Evolutionary conservation across 2,113 vertebrate genomes (phyloP), one percentile per base, ranked within the genome.

Genomic region (Oncorhynchus gorbuscha): DNA sequence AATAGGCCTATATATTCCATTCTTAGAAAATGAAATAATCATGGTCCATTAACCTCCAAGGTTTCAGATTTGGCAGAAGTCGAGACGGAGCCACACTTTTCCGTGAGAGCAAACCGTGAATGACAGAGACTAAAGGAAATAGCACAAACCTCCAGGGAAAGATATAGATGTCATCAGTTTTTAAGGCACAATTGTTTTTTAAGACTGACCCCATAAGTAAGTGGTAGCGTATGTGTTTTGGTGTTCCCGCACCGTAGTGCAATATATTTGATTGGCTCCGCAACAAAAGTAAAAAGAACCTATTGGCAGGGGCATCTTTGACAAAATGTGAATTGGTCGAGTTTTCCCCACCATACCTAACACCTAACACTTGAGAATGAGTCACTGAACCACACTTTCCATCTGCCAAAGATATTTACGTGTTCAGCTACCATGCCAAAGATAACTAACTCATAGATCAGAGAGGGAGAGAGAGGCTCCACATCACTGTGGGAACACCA

Each of bases 331-430:
- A 86, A 88, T 74, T 77, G 74, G 77, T 72, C 14, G 80, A 83
- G 79, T 81, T 83, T 26, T 55, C 55, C 64, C 80, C 71, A 79
- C 84, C 80, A 78, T 82, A 80, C 75, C 72, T 78, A 79, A 89
- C 85, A 78, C 71, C 73, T 78, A 83, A 84, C 83, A 83, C 82
- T 84, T 80, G 55, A 74, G 77, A 87, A 83, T 84, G 86, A 90
- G 81, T 90, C 86, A 84, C 73, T 69, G 61, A 75, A 71, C 78
- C 74, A 30, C 73, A 72, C 72, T 70, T 48, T 48, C 73, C 59
- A 62, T 74, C 74, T 82, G 86, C 82, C 87, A 88, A 83, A 83
- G 77, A 78, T 84, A 78, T 89, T 85, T 80, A 87, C 28, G 69
- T 80, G 75, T 82, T 71, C 22, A 32, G 73, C 72, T 22, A 12